These are phyloP conservation scores for Lampropteryx suffumata DNA, from an alignment of 2,888 invertebrate genomes.

Conservation along the genomic window DNA sequence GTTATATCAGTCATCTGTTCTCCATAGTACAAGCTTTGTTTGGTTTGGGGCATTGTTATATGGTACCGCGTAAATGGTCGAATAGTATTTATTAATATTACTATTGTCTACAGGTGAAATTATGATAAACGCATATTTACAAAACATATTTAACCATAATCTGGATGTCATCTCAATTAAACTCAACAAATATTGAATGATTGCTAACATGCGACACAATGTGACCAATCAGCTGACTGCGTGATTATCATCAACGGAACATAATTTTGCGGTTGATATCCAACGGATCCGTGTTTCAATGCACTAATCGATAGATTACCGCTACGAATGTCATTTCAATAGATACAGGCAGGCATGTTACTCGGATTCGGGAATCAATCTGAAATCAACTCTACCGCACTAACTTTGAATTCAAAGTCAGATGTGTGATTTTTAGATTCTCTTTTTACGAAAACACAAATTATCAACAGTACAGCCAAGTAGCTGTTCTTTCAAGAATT, in stretches of 20 bases:
- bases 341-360: constrained; percentile 4
- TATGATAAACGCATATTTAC: no score
- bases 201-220: constrained; percentile 38
- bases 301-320: constrained; percentile 59
- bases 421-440: no score
- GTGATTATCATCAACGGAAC: constrained; percentile 61
- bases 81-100: no score
- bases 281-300: constrained; percentile 27
- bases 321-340: constrained; percentile 35
- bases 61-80: no score
- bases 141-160: background rate
- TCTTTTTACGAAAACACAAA: no score
- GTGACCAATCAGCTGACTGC: constrained; percentile 53
- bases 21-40: no score
- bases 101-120: no score
- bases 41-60: no score
- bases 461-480: no score
- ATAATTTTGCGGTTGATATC: constrained; percentile 64
- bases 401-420: background rate
- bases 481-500: no score
- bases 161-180: constrained; percentile 35
- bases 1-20: no score
- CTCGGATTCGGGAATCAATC: background rate
- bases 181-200: constrained; percentile 38
- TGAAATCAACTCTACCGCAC: background rate